Conservation (phyloP, 2,888 invertebrate species). For the Daptonema setosum region DNA sequence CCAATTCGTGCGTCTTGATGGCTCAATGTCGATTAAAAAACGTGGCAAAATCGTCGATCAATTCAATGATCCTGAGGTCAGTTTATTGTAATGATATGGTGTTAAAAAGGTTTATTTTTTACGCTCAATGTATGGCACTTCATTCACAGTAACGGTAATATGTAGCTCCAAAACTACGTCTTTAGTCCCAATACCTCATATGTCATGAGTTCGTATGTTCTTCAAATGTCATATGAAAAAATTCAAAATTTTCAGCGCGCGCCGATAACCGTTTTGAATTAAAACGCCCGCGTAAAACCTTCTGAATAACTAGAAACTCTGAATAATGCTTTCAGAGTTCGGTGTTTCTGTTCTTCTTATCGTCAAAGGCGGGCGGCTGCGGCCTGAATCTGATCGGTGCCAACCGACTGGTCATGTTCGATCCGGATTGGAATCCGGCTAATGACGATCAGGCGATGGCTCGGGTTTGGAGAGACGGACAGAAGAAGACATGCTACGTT, state of each 20-base stretch:
- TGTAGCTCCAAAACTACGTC: too few species aligned
- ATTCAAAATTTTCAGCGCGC: too few species aligned
- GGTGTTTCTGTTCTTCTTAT: slow-evolving; percentile 91
- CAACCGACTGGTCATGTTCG: slow-evolving; percentile 85
- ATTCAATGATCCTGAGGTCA: slow-evolving; percentile 57
- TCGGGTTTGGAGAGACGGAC: slow-evolving; percentile 92
- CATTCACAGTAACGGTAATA: too few species aligned
- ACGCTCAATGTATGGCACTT: too few species aligned
- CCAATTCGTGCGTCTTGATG: slow-evolving; percentile 75
- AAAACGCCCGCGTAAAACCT: too few species aligned
- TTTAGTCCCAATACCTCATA: too few species aligned
- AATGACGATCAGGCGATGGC: slow-evolving; percentile 99
- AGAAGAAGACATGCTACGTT: slow-evolving; percentile 90
- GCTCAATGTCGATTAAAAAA: slow-evolving; percentile 90
- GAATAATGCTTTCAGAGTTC: slow-evolving; percentile 38
- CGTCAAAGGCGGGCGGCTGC: slow-evolving; percentile 96
- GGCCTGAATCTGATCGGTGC: slow-evolving; percentile 95
- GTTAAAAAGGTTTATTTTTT: too few species aligned
- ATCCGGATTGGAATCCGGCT: slow-evolving; percentile 98
- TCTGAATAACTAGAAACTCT: too few species aligned
- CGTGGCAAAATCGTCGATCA: slow-evolving; percentile 81
- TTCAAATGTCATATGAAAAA: too few species aligned
- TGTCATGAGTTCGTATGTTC: too few species aligned
- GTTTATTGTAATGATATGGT: neutral
- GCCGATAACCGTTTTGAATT: too few species aligned